Percentiles rank a stretch among this genome's conserved stretches.
Evolutionary conservation across 2,797 vertebrate genomes (phyloP).

Genomic region (Acipenser transmontanus): DNA sequence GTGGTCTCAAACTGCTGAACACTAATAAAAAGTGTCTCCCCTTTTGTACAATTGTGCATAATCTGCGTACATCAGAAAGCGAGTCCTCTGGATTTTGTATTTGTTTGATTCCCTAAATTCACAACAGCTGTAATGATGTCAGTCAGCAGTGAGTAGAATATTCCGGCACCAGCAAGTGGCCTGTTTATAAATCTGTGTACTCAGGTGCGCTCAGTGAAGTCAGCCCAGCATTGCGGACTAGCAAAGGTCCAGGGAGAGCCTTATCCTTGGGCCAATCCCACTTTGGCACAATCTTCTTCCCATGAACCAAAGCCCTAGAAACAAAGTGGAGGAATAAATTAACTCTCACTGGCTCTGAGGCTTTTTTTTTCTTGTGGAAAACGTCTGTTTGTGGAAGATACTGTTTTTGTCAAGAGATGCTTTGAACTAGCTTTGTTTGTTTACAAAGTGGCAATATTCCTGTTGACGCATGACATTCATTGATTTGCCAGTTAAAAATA

Average conservation of each 20-base stretch:
- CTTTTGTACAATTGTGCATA: constrained; percentile 32
- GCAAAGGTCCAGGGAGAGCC: constrained; percentile 43
- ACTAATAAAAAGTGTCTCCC: constrained; percentile 20
- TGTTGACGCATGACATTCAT: neutral
- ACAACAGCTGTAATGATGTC: constrained; percentile 67
- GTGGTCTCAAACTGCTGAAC: constrained; percentile 29
- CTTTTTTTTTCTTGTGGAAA: constrained; percentile 29
- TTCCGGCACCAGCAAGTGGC: constrained; percentile 49
- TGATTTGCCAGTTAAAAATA: too few species aligned
- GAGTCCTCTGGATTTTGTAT: constrained; percentile 5
- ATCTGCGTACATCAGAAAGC: constrained; percentile 30
- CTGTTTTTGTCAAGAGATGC: constrained; percentile 19
- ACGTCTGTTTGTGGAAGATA: constrained; percentile 30
- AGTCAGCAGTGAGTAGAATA: constrained; percentile 53
- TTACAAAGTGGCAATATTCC: constrained; percentile 3
- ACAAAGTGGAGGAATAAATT: constrained; percentile 40
- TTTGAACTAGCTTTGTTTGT: constrained; percentile 24
- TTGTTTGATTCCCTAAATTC: constrained; percentile 47
- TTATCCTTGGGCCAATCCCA: constrained; percentile 43
- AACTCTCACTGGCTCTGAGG: constrained; percentile 33
- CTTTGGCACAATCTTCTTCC: constrained; percentile 43
- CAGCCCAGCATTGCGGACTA: constrained; percentile 47
- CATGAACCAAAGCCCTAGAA: constrained; percentile 41
- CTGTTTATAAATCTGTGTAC: constrained; percentile 66
- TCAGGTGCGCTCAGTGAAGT: constrained; percentile 68